Conservation (phyloP, 1,140 invertebrate genomes). For the Heterodera schachtii region DNA sequence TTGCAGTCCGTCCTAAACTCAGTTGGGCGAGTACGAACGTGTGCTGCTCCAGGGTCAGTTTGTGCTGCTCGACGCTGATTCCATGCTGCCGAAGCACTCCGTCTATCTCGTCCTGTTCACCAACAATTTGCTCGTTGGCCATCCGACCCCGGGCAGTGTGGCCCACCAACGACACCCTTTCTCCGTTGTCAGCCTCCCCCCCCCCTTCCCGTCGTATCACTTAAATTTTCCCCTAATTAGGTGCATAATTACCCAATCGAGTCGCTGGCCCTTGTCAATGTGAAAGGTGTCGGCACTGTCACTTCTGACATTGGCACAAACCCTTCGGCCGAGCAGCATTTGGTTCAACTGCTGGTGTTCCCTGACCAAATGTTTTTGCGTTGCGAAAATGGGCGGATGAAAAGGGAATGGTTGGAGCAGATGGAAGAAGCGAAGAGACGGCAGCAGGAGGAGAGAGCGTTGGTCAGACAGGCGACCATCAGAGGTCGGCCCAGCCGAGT, state of each 20-base stretch:
- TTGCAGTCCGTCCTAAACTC: slow-evolving; percentile 57
- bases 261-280: slow-evolving; percentile 90
- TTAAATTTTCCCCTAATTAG: slow-evolving; percentile 83
- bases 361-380: slow-evolving; percentile 56
- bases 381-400: slow-evolving; percentile 66
- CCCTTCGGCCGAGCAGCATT: slow-evolving; percentile 33
- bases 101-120: slow-evolving; percentile 57
- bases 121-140: slow-evolving; percentile 55
- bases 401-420: slow-evolving; percentile 91
- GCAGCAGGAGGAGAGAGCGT: slow-evolving; percentile 65
- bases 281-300: slow-evolving; percentile 73
- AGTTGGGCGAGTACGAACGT: slow-evolving; percentile 51
- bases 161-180: slow-evolving; percentile 26
- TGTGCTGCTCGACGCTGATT: slow-evolving; percentile 54
- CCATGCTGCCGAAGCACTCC: slow-evolving; percentile 57
- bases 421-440: slow-evolving; percentile 83
- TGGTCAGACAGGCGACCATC: slow-evolving; percentile 72
- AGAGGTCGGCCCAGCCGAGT: slow-evolving; percentile 59
- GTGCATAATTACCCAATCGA: slow-evolving; percentile 86
- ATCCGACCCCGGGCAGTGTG: slow-evolving; percentile 29
- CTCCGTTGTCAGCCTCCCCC: not conserved
- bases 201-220: no score
- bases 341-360: slow-evolving; percentile 58
- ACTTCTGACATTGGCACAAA: not conserved
- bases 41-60: slow-evolving; percentile 60